Base-by-base conservation (phyloP, 2,113 vertebrate species). In the Bos indicus region DNA sequence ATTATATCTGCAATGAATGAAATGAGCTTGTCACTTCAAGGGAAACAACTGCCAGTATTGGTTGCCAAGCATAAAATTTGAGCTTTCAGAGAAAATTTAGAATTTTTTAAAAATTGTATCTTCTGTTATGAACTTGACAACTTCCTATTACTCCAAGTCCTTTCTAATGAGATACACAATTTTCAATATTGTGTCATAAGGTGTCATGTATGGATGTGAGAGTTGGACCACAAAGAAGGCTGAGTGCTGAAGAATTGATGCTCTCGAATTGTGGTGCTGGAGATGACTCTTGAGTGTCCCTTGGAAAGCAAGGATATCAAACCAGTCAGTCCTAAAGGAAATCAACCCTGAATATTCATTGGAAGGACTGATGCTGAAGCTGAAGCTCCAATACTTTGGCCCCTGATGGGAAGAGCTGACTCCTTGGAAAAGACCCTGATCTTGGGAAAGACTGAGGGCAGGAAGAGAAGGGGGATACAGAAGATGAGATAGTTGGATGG, bases 31-130 rank as follows among this genome's bases (percentile, higher is more conserved):
- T 71, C 33, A 30, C 25, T 94, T 97, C 51, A 86, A 95, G 33
- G 57, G 94, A 95, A 95, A 90, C 54, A 91, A 92, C 5, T 80
- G 48, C 30, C 14, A 88, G 26, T 33, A 40, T 48, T 92, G 43
- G 6, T 12, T 94, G 19, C n/a, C 77, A 57, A 88, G 85, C 62
- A 94, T 86, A 92, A 96, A 81, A 90, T 81, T n/a, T 64, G 30
- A 78, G 26, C 25, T 94, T 95, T 94, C 40, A 43, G 52, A 93
- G 74, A 88, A 94, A 98, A 94, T 28, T 51, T 5, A 88, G 67
- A 85, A 86, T 54, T 95, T 86, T 52, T 36, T 30, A 93, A 95
- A 85, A 88, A 67, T 13, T 78, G 28, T 40, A 2, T 56, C 23
- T 95, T 33, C 28, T 51, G 2, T 23, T 52, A 57, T 51, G 60